phyloP scores from a whole-genome alignment of 2,888 invertebrate species.

The Sycophila texana region DNA sequence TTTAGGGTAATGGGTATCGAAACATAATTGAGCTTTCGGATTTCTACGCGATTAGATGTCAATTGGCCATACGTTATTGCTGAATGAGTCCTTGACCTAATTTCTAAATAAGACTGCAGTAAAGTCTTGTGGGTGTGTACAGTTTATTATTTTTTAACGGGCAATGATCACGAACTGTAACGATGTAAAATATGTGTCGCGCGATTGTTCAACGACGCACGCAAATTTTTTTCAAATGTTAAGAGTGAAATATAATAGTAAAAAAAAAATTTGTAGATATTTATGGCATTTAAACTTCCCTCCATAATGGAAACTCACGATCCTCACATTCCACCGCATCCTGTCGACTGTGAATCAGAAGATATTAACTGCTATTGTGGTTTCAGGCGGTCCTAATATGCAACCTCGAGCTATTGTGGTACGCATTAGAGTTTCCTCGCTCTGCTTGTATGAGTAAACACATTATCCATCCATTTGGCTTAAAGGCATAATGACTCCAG shows the following conservation, averaged over 20 bases:
- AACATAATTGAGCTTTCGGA: neutral
- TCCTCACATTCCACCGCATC: conserved; percentile 63
- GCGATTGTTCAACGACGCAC: neutral
- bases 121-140: conserved; percentile 5
- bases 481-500: too few relatives aligned
- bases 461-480: neutral
- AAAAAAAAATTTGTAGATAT: neutral
- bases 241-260: neutral
- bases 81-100: conserved; percentile 42
- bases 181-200: neutral
- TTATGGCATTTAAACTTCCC: neutral
- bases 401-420: neutral
- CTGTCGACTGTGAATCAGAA: conserved; percentile 64
- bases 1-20: neutral
- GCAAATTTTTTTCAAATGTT: neutral
- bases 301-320: conserved; percentile 39
- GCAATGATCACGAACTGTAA: neutral
- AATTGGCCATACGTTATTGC: conserved; percentile 33
- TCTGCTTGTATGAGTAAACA: neutral
- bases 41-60: conserved; percentile 42
- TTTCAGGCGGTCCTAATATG: conserved; percentile 64
- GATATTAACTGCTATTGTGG: conserved; percentile 65
- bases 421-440: neutral
- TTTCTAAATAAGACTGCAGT: conserved; percentile 22
- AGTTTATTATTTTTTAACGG: conserved; percentile 7